A percentile compares a stretch with the other conserved stretches of the same genome.
These are phyloP conservation scores for Protonibea diacanthus DNA, from an alignment of 2,797 vertebrate species.

Conservation along the genomic window DNA sequence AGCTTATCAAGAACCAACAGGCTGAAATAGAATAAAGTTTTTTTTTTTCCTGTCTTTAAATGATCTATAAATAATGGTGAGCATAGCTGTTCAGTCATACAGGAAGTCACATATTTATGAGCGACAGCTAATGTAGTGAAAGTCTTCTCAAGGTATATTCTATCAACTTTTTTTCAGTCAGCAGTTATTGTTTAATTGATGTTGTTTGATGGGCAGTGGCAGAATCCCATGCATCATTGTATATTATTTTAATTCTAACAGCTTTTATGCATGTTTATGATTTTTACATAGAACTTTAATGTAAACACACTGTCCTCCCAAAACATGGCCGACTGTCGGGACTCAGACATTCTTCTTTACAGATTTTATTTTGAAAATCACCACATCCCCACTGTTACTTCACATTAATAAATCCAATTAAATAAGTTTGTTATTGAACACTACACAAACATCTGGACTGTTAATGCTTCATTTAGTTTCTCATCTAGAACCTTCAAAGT, in stretches of 20 bases:
- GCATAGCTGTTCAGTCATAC: neutral
- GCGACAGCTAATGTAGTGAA: neutral
- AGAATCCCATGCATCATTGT: neutral
- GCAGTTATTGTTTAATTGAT: neutral
- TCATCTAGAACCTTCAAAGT: too few relatives aligned
- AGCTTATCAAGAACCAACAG: neutral
- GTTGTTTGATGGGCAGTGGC: conserved; percentile 1
- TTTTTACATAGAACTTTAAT: neutral
- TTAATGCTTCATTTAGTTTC: too few relatives aligned
- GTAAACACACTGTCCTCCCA: neutral
- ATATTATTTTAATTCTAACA: neutral
- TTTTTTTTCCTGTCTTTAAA: neutral
- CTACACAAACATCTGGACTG: too few relatives aligned
- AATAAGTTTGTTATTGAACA: neutral
- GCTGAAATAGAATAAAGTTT: conserved; percentile 10
- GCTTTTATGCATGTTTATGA: neutral
- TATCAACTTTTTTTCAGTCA: neutral
- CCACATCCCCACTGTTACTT: neutral
- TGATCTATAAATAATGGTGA: neutral
- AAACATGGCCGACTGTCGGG: neutral
- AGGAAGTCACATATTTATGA: conserved; percentile 2
- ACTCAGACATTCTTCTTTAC: neutral
- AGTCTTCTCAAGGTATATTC: neutral
- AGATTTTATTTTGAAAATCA: neutral
- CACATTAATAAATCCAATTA: neutral